These are phyloP conservation scores for Pseudomyrmex gracilis DNA, from an alignment of 1,140 invertebrate genomes.

Conservation along the genomic window DNA sequence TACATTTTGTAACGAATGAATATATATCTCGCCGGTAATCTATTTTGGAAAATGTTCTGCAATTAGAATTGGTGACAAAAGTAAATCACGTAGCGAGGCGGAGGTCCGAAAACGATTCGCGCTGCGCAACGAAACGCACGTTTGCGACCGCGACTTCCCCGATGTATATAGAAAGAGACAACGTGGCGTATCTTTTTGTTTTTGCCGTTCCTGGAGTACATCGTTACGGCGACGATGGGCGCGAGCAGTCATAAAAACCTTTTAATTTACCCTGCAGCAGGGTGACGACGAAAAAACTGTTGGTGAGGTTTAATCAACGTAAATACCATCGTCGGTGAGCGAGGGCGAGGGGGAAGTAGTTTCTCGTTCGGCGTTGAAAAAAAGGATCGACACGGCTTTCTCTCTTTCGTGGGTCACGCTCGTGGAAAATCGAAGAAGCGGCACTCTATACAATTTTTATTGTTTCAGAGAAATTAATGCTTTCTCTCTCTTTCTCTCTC, in stretches of 20 bases:
- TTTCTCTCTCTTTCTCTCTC: too few relatives aligned
- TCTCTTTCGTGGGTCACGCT: slow-evolving; percentile 4
- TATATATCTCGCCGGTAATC: slow-evolving; percentile 15
- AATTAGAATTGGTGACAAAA: slow-evolving; percentile 46
- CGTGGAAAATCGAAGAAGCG: slow-evolving; percentile 52
- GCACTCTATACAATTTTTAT: slow-evolving; percentile 39
- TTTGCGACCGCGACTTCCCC: neutral
- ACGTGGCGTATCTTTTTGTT: slow-evolving; percentile 25
- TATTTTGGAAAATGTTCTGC: slow-evolving; percentile 40
- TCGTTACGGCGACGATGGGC: slow-evolving; percentile 27
- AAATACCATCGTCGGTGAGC: slow-evolving; percentile 42
- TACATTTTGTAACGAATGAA: slow-evolving; percentile 47
- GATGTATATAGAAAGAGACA: slow-evolving; percentile 13
- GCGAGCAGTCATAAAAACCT: slow-evolving; percentile 47
- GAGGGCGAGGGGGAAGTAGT: neutral
- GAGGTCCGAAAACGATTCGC: slow-evolving; percentile 20
- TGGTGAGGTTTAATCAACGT: slow-evolving; percentile 61
- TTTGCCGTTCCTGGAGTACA: slow-evolving; percentile 39
- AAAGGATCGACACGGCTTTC: neutral
- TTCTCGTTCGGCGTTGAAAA: neutral
- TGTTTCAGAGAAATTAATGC: neutral
- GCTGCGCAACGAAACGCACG: slow-evolving; percentile 17
- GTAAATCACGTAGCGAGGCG: slow-evolving; percentile 43
- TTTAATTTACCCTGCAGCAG: slow-evolving; percentile 61
- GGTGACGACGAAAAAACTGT: slow-evolving; percentile 43